These are phyloP conservation scores for Anarhynchus alexandrinus DNA, from an alignment of 2,113 vertebrate species.

Conservation along the genomic window DNA sequence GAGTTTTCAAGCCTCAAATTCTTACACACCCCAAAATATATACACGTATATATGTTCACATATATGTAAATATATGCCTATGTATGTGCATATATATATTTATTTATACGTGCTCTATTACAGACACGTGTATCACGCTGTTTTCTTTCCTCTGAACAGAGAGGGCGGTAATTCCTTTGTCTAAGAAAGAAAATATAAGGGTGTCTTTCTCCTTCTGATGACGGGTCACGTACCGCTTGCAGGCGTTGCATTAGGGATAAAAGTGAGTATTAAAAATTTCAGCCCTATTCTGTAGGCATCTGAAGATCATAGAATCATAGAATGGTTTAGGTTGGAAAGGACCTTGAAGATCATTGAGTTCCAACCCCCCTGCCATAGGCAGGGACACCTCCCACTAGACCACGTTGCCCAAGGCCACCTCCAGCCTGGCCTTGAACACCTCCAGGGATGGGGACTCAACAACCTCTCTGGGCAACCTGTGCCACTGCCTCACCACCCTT, in stretches of 20 bases:
- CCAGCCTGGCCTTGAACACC: neutral
- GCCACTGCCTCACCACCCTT: neutral
- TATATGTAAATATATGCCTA: neutral
- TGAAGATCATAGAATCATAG: neutral
- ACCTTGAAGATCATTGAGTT: neutral
- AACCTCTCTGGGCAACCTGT: neutral
- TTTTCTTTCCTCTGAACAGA: neutral
- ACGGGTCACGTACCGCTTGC: neutral
- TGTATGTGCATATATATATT: neutral
- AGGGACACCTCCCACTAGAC: neutral
- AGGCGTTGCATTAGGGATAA: neutral
- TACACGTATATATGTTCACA: rapidly evolving
- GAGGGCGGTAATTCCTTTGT: neutral
- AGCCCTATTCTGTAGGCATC: no score
- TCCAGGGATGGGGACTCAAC: neutral
- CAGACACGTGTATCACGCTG: neutral
- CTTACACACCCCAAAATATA: neutral
- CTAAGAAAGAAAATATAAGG: neutral
- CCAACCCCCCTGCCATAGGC: neutral
- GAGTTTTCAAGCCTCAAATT: neutral
- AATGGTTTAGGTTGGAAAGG: neutral
- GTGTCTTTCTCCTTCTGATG: neutral
- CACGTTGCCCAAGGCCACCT: neutral
- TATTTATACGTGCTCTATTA: neutral
- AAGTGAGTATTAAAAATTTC: neutral